phyloP scores from a whole-genome alignment of 2,888 invertebrate species.

The Morpho helenor region DNA sequence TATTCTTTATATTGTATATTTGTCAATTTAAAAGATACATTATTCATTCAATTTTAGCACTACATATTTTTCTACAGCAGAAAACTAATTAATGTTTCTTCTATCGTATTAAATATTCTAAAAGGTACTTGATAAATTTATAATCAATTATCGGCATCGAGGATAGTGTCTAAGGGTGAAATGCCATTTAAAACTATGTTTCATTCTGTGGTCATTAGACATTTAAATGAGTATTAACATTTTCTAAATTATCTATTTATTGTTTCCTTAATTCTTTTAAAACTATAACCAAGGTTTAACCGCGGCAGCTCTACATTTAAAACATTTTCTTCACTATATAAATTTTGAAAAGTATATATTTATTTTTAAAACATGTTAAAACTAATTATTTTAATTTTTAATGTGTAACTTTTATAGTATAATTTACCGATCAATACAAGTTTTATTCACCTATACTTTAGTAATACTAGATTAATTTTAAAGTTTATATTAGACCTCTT shows the following conservation, averaged over 20 bases:
- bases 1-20: conserved; percentile 50
- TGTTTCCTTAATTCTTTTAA: conserved; percentile 14
- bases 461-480: conserved; percentile 21
- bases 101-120: conserved; percentile 41
- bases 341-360: conserved; percentile 22
- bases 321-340: conserved; percentile 22
- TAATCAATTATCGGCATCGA: conserved; percentile 1
- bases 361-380: conserved; percentile 21
- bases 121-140: conserved; percentile 21
- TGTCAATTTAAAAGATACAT: conserved; percentile 67
- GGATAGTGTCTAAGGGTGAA: conserved; percentile 10
- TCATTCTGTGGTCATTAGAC: conserved; percentile 17
- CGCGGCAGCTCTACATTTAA: conserved; percentile 14
- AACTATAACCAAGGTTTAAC: conserved; percentile 22
- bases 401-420: conserved; percentile 12
- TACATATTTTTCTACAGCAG: conserved; percentile 62
- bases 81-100: conserved; percentile 35
- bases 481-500: conserved; percentile 22
- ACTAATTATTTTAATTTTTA: conserved; percentile 25
- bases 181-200: conserved; percentile 12
- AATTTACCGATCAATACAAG: conserved; percentile 26
- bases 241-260: conserved; percentile 27
- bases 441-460: conserved; percentile 21
- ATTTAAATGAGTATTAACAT: conserved; percentile 23
- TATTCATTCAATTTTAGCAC: conserved; percentile 54